phyloP scores from a whole-genome alignment of 2,888 invertebrate species.

The Mallateleia sp. region DNA sequence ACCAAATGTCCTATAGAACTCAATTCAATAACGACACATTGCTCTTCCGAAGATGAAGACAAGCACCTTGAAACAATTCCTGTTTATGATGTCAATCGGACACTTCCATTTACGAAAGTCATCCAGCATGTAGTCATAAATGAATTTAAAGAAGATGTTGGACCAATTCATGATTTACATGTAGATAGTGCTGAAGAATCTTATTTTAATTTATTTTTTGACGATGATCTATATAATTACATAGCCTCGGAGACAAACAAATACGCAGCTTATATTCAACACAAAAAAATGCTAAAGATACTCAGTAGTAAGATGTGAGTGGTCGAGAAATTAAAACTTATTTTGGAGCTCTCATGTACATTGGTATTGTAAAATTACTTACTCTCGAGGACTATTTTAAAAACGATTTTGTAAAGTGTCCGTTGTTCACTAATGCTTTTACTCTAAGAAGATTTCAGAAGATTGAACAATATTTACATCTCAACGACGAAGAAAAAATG shows the following conservation, averaged over 20 bases:
- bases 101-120: no score
- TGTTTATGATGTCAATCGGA: no score
- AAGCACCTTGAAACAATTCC: no score
- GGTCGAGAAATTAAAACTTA: conserved; percentile 11
- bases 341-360: conserved; percentile 1
- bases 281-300: neutral
- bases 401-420: neutral
- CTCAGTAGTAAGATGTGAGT: neutral
- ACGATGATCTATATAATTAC: neutral
- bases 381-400: neutral
- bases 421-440: neutral
- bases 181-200: no score
- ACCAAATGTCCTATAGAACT: no score
- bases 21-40: no score
- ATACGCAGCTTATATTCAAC: neutral
- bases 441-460: conserved; percentile 3
- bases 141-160: no score
- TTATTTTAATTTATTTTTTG: neutral
- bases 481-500: neutral
- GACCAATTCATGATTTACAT: no score
- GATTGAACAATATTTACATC: conserved; percentile 9
- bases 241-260: conserved; percentile 8
- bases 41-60: no score
- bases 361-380: neutral
- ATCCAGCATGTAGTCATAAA: no score